Percentiles rank a stretch among this genome's conserved stretches.
phyloP scores from a whole-genome alignment of 2,113 vertebrate species.

The Lichenostomus cassidix region DNA sequence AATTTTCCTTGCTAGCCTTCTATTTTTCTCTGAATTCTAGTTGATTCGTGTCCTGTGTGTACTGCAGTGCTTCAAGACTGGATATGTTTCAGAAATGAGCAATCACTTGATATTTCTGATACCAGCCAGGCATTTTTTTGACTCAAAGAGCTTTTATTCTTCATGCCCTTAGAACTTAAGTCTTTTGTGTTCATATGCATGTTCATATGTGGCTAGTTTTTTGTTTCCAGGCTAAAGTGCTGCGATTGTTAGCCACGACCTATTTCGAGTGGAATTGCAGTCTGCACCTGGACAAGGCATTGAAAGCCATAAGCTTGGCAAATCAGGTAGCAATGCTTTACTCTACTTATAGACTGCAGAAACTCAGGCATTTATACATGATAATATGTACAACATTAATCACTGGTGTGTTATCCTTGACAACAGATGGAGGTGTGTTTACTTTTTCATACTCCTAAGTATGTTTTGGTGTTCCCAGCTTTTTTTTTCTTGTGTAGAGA shows the following conservation, averaged over 20 bases:
- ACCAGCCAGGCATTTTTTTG: background rate
- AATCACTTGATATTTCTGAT: background rate
- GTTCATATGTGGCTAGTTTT: background rate
- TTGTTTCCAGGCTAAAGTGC: slow-evolving; percentile 81
- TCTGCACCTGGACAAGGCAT: slow-evolving; percentile 80
- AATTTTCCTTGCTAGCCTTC: background rate
- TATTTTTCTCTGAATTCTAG: background rate
- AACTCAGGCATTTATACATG: background rate
- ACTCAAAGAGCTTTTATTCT: background rate
- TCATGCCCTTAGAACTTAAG: background rate
- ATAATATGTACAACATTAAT: background rate
- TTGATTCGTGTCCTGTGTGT: background rate
- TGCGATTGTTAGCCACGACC: slow-evolving; percentile 84
- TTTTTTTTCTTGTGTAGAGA: background rate
- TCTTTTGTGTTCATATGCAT: background rate
- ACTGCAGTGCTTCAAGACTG: background rate
- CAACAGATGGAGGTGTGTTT: background rate
- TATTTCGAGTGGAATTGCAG: slow-evolving; percentile 85
- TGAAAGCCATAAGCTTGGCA: slow-evolving; percentile 81
- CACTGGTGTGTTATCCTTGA: background rate
- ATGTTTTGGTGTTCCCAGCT: background rate
- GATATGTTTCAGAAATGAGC: background rate
- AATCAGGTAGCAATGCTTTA: slow-evolving; percentile 79
- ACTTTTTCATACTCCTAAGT: background rate
- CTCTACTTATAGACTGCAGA: background rate